Conservation (phyloP, 2,797 vertebrate genomes). For the Urophycis tenuis region DNA sequence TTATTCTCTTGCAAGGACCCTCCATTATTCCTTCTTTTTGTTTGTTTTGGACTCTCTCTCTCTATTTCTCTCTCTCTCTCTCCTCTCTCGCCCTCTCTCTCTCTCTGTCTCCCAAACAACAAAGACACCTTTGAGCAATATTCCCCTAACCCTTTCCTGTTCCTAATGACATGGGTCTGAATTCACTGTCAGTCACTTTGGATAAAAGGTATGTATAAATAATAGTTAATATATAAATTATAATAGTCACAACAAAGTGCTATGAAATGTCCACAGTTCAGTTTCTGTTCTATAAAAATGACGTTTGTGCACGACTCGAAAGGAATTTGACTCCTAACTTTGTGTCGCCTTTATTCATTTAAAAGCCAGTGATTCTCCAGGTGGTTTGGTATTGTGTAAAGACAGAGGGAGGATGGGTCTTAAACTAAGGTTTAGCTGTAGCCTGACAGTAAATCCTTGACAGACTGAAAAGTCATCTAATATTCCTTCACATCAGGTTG, state of each 20-base stretch:
- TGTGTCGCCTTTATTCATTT: neutral
- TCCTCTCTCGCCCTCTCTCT: neutral
- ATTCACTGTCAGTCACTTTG: too few relatives aligned
- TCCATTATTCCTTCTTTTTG: neutral
- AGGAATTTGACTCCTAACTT: constrained; percentile 26
- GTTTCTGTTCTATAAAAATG: constrained; percentile 1
- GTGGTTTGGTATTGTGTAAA: too few relatives aligned
- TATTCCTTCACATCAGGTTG: neutral
- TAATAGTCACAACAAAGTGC: too few relatives aligned
- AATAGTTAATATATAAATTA: too few relatives aligned
- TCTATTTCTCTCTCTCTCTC: too few relatives aligned
- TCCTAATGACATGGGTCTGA: too few relatives aligned
- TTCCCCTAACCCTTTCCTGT: neutral
- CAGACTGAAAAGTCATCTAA: neutral
- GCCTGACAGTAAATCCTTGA: neutral
- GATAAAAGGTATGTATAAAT: too few relatives aligned
- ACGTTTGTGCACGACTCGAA: constrained; percentile 27
- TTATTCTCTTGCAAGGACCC: neutral
- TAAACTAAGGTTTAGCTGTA: neutral
- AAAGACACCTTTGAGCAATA: neutral
- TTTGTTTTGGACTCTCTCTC: neutral
- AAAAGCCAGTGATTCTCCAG: too few relatives aligned
- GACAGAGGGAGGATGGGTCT: neutral
- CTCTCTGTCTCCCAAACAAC: neutral
- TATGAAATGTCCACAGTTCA: too few relatives aligned